These are phyloP conservation scores for Chalcosyrphus nemorum DNA, from an alignment of 2,888 invertebrate species.

Conservation along the genomic window DNA sequence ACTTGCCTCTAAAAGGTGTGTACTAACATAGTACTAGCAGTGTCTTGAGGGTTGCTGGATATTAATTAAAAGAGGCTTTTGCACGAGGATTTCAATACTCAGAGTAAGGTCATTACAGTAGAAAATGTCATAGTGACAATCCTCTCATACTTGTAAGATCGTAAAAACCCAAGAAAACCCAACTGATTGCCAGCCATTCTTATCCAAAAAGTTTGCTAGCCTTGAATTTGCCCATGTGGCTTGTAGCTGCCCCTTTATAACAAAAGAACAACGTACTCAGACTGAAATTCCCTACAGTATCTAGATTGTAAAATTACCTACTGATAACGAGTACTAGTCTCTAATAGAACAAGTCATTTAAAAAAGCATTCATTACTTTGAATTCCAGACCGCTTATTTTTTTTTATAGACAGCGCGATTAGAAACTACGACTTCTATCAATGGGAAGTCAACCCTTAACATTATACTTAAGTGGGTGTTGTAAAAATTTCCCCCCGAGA, in stretches of 20 bases:
- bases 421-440: background rate
- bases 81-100: too few relatives aligned
- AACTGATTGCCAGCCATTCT: background rate
- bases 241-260: background rate
- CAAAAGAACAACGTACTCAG: background rate
- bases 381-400: background rate
- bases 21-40: too few relatives aligned
- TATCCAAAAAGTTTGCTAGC: background rate
- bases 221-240: background rate
- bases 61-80: too few relatives aligned
- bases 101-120: too few relatives aligned
- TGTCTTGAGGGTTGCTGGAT: too few relatives aligned
- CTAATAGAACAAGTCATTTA: constrained; percentile 2
- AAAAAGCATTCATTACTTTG: background rate
- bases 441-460: background rate
- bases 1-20: too few relatives aligned
- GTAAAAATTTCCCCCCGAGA: background rate
- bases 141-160: too few relatives aligned
- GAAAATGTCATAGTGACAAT: too few relatives aligned
- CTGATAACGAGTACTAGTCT: constrained; percentile 7
- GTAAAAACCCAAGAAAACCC: too few relatives aligned
- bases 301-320: constrained; percentile 9
- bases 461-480: background rate
- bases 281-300: constrained; percentile 20
- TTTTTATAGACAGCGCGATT: background rate